Evolutionary conservation across 2,888 invertebrate genomes (phyloP).

Genomic region (Luperina nickerlii): DNA sequence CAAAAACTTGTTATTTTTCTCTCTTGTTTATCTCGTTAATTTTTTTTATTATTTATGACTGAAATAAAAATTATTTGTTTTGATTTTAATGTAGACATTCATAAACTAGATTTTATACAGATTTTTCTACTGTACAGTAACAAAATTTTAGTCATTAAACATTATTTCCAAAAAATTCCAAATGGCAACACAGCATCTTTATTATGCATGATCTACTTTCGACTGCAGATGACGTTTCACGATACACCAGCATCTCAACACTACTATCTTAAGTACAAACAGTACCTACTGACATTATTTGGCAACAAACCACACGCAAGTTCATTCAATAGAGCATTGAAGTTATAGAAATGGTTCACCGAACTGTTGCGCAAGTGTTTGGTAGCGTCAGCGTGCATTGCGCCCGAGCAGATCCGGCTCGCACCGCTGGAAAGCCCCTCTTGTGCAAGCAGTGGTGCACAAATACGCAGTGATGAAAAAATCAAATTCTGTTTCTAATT

Average conservation of each 20-base stretch:
- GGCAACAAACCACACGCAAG: conserved; percentile 60
- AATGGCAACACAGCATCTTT: neutral
- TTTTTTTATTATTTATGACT: too few species aligned
- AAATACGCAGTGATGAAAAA: conserved; percentile 51
- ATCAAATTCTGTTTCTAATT: conserved; percentile 58
- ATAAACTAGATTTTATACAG: too few species aligned
- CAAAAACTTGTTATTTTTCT: neutral
- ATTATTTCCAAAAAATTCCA: neutral
- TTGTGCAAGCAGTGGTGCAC: conserved; percentile 80
- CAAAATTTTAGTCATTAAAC: neutral
- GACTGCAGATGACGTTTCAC: conserved; percentile 49
- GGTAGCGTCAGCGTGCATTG: conserved; percentile 64
- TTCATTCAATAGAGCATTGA: conserved; percentile 63
- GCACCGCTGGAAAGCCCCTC: conserved; percentile 81
- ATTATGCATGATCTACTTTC: conserved; percentile 40
- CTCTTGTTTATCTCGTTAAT: too few species aligned
- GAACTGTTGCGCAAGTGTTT: conserved; percentile 85
- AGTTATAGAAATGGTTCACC: conserved; percentile 80
- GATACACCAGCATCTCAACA: conserved; percentile 23
- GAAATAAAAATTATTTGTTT: neutral
- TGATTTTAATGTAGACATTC: too few species aligned
- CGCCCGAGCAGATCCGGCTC: conserved; percentile 80
- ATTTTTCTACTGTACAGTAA: neutral
- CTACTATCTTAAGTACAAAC: neutral
- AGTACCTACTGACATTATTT: conserved; percentile 49